phyloP scores from a whole-genome alignment of 2,113 vertebrate species.

The Elanus axillaris region DNA sequence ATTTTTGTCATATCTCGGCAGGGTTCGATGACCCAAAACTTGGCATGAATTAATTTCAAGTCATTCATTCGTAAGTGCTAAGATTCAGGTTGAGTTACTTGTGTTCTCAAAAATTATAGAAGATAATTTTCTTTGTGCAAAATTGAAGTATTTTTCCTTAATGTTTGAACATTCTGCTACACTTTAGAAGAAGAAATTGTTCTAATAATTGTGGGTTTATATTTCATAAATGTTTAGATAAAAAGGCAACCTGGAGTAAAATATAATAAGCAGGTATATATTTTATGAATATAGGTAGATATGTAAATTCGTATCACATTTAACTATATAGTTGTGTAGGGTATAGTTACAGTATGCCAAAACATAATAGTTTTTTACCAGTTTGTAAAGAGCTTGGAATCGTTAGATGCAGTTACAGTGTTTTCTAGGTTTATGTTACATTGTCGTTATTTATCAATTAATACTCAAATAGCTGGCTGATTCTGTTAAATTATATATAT shows the following conservation, averaged over 20 bases:
- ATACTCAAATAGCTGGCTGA: not conserved
- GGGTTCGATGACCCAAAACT: not conserved
- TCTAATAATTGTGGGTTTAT: not conserved
- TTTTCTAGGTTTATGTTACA: not conserved
- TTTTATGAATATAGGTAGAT: not conserved
- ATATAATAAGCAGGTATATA: not conserved
- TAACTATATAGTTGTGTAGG: not conserved
- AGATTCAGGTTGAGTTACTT: not conserved
- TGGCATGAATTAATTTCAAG: not conserved
- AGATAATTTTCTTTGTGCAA: not conserved
- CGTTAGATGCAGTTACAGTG: not conserved
- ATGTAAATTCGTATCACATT: not conserved
- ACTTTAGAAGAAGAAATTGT: not conserved
- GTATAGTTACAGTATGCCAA: not conserved
- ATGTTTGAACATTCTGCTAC: not conserved
- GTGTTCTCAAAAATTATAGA: not conserved
- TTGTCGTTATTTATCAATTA: not conserved
- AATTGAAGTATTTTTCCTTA: not conserved
- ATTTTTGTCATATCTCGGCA: not conserved
- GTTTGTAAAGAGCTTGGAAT: not conserved
- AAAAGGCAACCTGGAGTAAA: not conserved
- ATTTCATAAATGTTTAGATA: not conserved
- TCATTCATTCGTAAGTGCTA: not conserved
- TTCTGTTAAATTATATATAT: not conserved
- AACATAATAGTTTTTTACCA: not conserved